These are phyloP conservation scores for Copidosoma aretas DNA, from an alignment of 2,888 invertebrate genomes.

Conservation along the genomic window DNA sequence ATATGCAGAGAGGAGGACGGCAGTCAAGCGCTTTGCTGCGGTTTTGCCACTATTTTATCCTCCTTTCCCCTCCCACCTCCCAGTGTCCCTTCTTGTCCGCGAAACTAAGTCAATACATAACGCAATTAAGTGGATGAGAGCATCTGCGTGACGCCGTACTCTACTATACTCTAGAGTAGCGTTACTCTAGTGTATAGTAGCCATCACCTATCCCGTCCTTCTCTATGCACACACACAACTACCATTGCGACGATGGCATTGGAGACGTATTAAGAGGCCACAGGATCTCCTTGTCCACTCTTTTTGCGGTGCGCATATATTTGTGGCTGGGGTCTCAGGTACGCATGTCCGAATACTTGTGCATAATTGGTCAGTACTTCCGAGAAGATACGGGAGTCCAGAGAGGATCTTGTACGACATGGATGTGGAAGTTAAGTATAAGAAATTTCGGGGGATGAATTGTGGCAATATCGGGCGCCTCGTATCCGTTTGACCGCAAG, in stretches of 20 bases:
- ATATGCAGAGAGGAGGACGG: slow-evolving; percentile 48
- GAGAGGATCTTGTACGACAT: too few relatives aligned
- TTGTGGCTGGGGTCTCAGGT: background rate
- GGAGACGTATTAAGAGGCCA: background rate
- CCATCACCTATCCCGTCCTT: background rate
- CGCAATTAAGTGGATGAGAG: slow-evolving; percentile 48
- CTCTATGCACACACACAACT: too few relatives aligned
- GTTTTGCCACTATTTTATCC: background rate
- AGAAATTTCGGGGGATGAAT: too few relatives aligned
- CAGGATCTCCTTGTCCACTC: background rate
- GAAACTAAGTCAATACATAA: slow-evolving; percentile 59
- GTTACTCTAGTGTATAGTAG: background rate
- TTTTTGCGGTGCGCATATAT: slow-evolving; percentile 15
- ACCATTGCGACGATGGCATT: too few relatives aligned
- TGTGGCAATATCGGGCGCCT: too few relatives aligned
- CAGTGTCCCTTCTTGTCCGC: slow-evolving; percentile 23
- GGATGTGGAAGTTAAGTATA: too few relatives aligned
- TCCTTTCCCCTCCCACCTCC: slow-evolving; percentile 29
- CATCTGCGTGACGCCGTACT: background rate
- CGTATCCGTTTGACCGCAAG: too few relatives aligned
- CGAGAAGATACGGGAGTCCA: background rate
- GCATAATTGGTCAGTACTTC: background rate
- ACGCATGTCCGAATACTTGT: background rate
- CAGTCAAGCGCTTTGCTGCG: slow-evolving; percentile 14
- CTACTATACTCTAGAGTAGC: too few relatives aligned